phyloP scores from a whole-genome alignment of 2,888 invertebrate species.

The Neocrepidodera transversa region DNA sequence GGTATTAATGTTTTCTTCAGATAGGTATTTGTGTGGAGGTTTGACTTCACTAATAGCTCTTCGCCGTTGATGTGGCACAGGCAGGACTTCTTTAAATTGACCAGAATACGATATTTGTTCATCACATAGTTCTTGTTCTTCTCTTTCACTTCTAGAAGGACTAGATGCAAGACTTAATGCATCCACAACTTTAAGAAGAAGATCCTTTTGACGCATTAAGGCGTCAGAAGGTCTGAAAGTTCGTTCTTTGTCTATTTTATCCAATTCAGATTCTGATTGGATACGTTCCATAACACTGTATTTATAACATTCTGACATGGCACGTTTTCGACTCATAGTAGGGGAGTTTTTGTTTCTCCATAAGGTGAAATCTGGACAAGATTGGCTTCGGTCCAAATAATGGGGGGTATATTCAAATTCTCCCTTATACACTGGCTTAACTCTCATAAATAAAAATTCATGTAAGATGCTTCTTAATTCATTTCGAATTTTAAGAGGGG shows the following conservation, averaged over 20 bases:
- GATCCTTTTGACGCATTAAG: constrained; percentile 76
- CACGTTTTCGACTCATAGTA: constrained; percentile 62
- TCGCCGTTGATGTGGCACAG: constrained; percentile 56
- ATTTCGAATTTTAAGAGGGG: constrained; percentile 76
- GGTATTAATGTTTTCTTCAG: constrained; percentile 64
- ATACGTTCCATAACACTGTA: constrained; percentile 70
- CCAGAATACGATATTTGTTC: constrained; percentile 78
- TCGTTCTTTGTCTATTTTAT: constrained; percentile 76
- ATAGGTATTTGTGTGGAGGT: constrained; percentile 50
- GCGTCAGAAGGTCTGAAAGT: constrained; percentile 74
- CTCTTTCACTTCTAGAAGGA: constrained; percentile 57
- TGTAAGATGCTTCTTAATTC: constrained; percentile 55
- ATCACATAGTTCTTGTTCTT: constrained; percentile 75
- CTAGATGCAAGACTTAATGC: constrained; percentile 69
- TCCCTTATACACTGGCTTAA: constrained; percentile 77
- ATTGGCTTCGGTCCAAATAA: constrained; percentile 65
- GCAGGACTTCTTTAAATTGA: constrained; percentile 51
- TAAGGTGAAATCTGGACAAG: constrained; percentile 77
- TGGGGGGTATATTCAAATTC: constrained; percentile 60
- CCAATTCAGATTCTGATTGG: constrained; percentile 67
- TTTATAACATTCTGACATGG: constrained; percentile 69
- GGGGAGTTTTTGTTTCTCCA: constrained; percentile 61
- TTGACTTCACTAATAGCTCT: constrained; percentile 69
- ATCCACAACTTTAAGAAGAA: constrained; percentile 79
- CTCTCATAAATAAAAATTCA: constrained; percentile 81